Evolutionary conservation across 1,140 invertebrate genomes (phyloP), one percentile per base, ranked within the genome.

Genomic region (Zophobas morio): DNA sequence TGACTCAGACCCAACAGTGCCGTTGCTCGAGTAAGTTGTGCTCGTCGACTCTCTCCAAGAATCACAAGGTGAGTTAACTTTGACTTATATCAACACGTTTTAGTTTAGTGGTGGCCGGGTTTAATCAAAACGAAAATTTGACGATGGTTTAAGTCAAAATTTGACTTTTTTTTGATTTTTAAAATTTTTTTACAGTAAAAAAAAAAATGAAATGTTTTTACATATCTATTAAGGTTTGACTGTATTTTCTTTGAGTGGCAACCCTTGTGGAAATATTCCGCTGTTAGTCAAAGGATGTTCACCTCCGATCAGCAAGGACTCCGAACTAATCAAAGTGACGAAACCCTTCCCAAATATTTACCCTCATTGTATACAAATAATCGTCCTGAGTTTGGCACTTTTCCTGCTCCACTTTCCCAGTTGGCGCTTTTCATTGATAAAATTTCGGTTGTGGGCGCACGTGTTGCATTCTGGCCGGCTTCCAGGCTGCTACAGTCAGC

Each of bases 1-100:
- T 66, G 60, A 66, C 39, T 66, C 60, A 66, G 34, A 42, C 40
- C 42, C 37, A 66, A 32, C 6, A 66, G 60, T 66, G 60, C 60
- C 39, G 60, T 36, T 39, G 60, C 0, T 42, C 60, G 60, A 42
- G 60, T 40, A 32, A 33, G 60, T 42, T 66, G 60, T 42, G 39
- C 37, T 5, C 5, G 20, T 37, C 60, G 37, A 37, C 35, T 32
- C 2, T 39, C n/a, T 3, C 2, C 20, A 34, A 20, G 60, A 66
- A 37, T 20, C 56, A 66, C 32, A 57, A 57, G 37, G 60, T 42
- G 42, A 42, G 60, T 46, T 1, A 33, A 35, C 20, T 20, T 20
- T 20, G 20, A 20, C 20, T 20, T 20, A 20, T 20, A 20, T 20
- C 20, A 20, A 20, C 20, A 20, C 20, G 20, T 0, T 20, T 20